These are phyloP conservation scores for Tyrophagus putrescentiae DNA, from an alignment of 1,140 invertebrate genomes.

Conservation along the genomic window DNA sequence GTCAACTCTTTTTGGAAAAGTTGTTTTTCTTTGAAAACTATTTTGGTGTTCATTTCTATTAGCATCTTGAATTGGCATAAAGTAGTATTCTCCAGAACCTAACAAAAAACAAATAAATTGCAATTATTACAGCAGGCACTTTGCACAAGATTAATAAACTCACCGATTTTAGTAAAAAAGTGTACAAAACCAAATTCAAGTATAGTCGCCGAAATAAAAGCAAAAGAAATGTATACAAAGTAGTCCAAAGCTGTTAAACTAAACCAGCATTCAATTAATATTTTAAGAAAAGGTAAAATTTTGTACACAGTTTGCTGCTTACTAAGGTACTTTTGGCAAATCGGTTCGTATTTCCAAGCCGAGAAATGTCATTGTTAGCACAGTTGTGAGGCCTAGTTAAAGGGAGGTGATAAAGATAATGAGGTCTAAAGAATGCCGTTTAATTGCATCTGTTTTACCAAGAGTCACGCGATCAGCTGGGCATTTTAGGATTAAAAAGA, in stretches of 20 bases:
- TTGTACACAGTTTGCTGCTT: background rate
- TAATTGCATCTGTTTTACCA: constrained; percentile 40
- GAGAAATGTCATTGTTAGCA: constrained; percentile 73
- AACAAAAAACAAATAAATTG: background rate
- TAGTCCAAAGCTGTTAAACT: constrained; percentile 64
- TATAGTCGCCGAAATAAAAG: constrained; percentile 72
- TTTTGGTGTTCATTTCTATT: constrained; percentile 21
- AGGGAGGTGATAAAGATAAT: constrained; percentile 16
- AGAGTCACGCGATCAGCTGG: constrained; percentile 57
- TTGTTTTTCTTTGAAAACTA: background rate
- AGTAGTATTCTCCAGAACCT: constrained; percentile 64
- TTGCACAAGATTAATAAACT: background rate
- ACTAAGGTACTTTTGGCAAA: constrained; percentile 65
- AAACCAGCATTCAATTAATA: background rate
- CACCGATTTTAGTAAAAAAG: constrained; percentile 67
- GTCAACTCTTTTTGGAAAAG: background rate
- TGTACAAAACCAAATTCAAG: constrained; percentile 73
- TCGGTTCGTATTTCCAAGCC: constrained; percentile 68
- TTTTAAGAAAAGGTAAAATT: background rate
- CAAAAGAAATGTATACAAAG: constrained; percentile 69
- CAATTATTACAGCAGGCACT: background rate
- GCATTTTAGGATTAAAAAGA: background rate
- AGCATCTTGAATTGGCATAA: constrained; percentile 30
- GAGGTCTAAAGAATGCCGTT: background rate
- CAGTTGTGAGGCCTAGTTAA: constrained; percentile 58